Conservation (phyloP, 2,113 vertebrate genomes). For the Fulmarus glacialis region DNA sequence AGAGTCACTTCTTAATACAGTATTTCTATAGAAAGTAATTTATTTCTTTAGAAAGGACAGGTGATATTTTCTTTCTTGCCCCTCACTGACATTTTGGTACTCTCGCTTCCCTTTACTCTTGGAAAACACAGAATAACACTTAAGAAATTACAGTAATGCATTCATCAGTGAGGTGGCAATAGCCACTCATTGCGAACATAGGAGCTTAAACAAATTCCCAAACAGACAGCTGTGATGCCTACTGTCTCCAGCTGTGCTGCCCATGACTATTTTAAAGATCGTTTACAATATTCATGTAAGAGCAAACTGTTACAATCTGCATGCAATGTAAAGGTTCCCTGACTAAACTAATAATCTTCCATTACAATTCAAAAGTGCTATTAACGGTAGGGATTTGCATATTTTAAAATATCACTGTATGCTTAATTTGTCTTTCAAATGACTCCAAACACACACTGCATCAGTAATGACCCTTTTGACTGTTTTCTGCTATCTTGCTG, state of each 20-base stretch:
- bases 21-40: not conserved
- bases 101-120: not conserved
- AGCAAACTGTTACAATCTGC: slow-evolving; percentile 9
- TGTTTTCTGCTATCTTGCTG: not conserved
- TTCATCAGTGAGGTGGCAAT: not conserved
- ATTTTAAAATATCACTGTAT: not conserved
- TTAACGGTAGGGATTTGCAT: not conserved
- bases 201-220: not conserved
- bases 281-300: not conserved
- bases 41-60: not conserved
- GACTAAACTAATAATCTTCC: not conserved
- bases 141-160: not conserved
- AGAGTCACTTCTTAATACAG: not conserved
- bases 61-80: not conserved
- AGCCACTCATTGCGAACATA: not conserved
- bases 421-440: slow-evolving; percentile 29
- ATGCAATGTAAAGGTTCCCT: not conserved
- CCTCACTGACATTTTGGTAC: not conserved
- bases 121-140: not conserved
- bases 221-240: not conserved
- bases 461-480: not conserved
- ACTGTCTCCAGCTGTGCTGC: not conserved
- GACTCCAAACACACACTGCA: not conserved
- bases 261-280: not conserved
- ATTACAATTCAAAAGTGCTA: not conserved